Evolutionary conservation across 2,797 vertebrate genomes (phyloP).

Genomic region (Hydrophis major): DNA sequence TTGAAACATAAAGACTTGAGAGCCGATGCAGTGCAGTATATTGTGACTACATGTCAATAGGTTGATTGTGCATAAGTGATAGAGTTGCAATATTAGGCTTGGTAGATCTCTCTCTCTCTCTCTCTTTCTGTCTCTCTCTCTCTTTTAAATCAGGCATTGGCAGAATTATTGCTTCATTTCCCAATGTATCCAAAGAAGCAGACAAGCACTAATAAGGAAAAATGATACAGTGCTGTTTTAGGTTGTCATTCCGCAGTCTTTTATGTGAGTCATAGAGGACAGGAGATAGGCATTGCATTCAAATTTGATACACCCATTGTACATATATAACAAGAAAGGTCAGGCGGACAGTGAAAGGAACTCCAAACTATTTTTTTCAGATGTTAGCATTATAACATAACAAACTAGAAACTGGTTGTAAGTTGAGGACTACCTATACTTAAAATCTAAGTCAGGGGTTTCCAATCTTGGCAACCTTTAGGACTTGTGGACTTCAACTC

Average conservation of each 20-base stretch:
- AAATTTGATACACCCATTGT: slow-evolving; percentile 43
- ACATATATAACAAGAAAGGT: slow-evolving; percentile 16
- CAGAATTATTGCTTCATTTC: neutral
- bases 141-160: neutral
- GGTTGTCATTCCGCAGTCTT: slow-evolving; percentile 36
- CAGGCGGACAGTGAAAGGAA: slow-evolving; percentile 8
- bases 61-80: neutral
- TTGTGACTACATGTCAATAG: neutral
- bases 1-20: neutral
- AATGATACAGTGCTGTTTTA: slow-evolving; percentile 22
- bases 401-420: neutral
- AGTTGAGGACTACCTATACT: neutral
- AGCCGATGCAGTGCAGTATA: neutral
- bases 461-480: no score
- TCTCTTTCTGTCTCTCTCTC: no score
- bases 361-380: slow-evolving; percentile 24
- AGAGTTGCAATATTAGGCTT: neutral
- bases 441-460: neutral
- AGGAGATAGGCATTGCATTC: slow-evolving; percentile 8
- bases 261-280: neutral
- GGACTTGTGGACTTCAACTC: no score
- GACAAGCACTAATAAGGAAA: slow-evolving; percentile 33
- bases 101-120: neutral
- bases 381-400: slow-evolving; percentile 20
- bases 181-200: neutral